Evolutionary conservation across 1,140 invertebrate species (phyloP).

Genomic region (Cotesia chilonis): DNA sequence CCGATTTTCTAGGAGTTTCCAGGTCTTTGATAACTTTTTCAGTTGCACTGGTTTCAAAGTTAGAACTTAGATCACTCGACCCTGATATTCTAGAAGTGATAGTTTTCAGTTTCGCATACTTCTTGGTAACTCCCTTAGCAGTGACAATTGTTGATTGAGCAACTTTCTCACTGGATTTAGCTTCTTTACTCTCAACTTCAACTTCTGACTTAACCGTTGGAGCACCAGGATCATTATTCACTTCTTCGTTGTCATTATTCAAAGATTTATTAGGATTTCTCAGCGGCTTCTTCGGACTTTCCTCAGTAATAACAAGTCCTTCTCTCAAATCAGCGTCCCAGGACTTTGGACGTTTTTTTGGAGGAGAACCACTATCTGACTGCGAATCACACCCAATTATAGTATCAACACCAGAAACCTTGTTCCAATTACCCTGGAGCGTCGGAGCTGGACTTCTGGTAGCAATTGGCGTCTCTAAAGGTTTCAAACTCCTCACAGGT

Average conservation of each 20-base stretch:
- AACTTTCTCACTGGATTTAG: slow-evolving; percentile 10
- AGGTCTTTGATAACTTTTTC: slow-evolving; percentile 41
- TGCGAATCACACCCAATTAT: slow-evolving; percentile 52
- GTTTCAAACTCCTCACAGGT: slow-evolving; percentile 32
- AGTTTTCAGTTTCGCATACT: slow-evolving; percentile 56
- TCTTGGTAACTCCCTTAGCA: slow-evolving; percentile 50
- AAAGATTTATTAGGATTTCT: not conserved
- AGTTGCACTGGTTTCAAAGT: not conserved
- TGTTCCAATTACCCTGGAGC: slow-evolving; percentile 59
- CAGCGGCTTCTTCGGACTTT: not conserved
- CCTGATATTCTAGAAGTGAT: slow-evolving; percentile 44
- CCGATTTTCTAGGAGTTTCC: slow-evolving; percentile 55
- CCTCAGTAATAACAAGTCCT: slow-evolving; percentile 18
- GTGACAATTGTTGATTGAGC: not conserved
- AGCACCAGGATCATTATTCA: not conserved
- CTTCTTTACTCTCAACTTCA: not conserved
- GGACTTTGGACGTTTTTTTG: slow-evolving; percentile 21
- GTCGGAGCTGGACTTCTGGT: slow-evolving; percentile 58
- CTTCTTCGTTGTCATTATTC: slow-evolving; percentile 11
- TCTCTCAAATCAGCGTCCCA: slow-evolving; percentile 60
- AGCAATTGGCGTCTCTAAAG: slow-evolving; percentile 48
- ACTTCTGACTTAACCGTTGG: not conserved
- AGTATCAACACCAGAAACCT: slow-evolving; percentile 57
- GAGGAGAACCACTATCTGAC: slow-evolving; percentile 34
- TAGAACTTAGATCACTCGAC: slow-evolving; percentile 19